These are phyloP conservation scores for Enteromius treurensis DNA, from an alignment of 2,797 vertebrate species.

Conservation along the genomic window DNA sequence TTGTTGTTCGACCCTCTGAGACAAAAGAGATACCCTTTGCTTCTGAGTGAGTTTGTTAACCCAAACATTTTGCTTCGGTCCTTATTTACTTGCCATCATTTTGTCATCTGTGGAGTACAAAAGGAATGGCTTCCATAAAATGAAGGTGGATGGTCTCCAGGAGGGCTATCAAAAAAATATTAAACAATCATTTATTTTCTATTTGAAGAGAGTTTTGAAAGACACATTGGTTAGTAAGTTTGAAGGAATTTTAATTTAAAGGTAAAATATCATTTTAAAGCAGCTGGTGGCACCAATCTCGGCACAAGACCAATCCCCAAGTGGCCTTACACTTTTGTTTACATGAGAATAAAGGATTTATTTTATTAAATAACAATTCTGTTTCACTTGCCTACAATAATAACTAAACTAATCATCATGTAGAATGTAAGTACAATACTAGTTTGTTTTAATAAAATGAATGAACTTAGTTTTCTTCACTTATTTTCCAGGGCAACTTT, in stretches of 20 bases:
- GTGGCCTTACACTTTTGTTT: conserved; percentile 58
- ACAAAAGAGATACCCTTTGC: neutral
- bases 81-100: neutral
- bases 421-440: neutral
- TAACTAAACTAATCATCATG: neutral
- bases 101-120: neutral
- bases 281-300: neutral
- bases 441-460: conserved; percentile 19
- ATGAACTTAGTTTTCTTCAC: neutral
- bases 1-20: neutral
- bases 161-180: neutral
- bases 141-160: neutral
- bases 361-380: conserved; percentile 26
- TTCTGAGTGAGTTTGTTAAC: neutral
- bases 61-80: neutral
- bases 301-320: conserved; percentile 41
- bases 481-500: neutral
- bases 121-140: neutral
- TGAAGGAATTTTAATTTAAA: neutral
- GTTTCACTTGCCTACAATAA: conserved; percentile 1
- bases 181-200: neutral
- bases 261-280: neutral
- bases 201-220: neutral
- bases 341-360: conserved; percentile 14
- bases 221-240: neutral